phyloP scores from a whole-genome alignment of 2,888 invertebrate genomes.

The Lycocerus yunnanus region DNA sequence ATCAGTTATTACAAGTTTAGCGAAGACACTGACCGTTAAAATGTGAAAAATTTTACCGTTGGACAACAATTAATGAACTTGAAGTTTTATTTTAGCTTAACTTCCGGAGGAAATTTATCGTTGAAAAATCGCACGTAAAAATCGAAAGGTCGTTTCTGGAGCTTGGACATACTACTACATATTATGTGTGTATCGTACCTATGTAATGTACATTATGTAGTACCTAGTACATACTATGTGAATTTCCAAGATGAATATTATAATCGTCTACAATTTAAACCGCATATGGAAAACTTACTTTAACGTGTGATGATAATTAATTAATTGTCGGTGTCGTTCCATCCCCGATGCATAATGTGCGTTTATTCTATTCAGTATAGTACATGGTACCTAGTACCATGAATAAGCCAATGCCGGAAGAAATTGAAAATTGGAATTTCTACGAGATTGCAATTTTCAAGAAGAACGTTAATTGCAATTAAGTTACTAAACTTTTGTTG shows the following conservation, averaged over 20 bases:
- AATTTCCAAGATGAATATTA: too few relatives aligned
- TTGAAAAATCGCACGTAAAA: neutral
- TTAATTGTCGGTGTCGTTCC: neutral
- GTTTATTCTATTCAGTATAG: neutral
- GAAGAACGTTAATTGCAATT: neutral
- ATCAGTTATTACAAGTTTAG: conserved; percentile 24
- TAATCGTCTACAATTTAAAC: neutral
- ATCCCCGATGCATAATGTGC: neutral
- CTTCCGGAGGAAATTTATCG: neutral
- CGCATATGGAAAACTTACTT: too few relatives aligned
- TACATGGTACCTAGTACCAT: too few relatives aligned
- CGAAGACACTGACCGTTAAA: conserved; percentile 34
- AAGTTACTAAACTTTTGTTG: conserved; percentile 1
- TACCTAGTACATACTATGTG: too few relatives aligned
- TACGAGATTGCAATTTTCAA: neutral
- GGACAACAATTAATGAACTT: neutral
- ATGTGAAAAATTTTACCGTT: conserved; percentile 15
- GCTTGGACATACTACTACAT: too few relatives aligned
- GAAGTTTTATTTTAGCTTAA: neutral
- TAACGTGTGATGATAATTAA: too few relatives aligned
- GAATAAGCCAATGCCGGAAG: neutral
- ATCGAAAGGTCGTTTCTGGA: too few relatives aligned
- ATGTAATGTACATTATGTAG: too few relatives aligned
- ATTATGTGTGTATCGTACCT: too few relatives aligned
- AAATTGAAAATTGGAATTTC: neutral